Conservation (phyloP, 2,888 invertebrate genomes). For the Mimas tiliae region DNA sequence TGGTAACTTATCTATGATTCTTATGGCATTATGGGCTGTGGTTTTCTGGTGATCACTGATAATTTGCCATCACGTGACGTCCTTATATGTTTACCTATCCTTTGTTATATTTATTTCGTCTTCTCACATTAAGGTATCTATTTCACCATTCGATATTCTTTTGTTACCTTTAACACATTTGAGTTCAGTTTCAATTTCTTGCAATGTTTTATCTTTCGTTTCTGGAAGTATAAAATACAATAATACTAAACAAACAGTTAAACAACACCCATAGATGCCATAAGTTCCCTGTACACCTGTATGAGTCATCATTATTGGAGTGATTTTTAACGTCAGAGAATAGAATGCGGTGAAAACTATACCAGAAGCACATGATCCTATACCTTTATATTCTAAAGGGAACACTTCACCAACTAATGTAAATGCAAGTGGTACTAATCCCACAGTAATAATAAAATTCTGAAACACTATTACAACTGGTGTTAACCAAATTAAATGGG, state of each 20-base stretch:
- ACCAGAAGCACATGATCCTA: slow-evolving; percentile 46
- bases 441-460: slow-evolving; percentile 44
- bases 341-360: slow-evolving; percentile 48
- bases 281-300: slow-evolving; percentile 49
- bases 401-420: slow-evolving; percentile 52
- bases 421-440: slow-evolving; percentile 49
- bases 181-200: slow-evolving; percentile 54
- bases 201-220: slow-evolving; percentile 55
- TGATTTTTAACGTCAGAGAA: slow-evolving; percentile 47
- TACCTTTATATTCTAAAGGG: slow-evolving; percentile 54
- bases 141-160: neutral
- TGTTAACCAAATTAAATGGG: slow-evolving; percentile 41
- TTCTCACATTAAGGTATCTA: neutral
- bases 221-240: slow-evolving; percentile 52
- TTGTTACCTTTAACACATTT: slow-evolving; percentile 33
- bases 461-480: slow-evolving; percentile 47
- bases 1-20: no score
- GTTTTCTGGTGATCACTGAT: no score
- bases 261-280: slow-evolving; percentile 43
- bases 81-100: neutral
- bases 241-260: slow-evolving; percentile 43
- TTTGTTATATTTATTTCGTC: no score
- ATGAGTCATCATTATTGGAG: slow-evolving; percentile 48
- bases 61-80: no score
- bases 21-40: no score